Conservation (phyloP, 2,113 vertebrate species). For the Catagonus wagneri region DNA sequence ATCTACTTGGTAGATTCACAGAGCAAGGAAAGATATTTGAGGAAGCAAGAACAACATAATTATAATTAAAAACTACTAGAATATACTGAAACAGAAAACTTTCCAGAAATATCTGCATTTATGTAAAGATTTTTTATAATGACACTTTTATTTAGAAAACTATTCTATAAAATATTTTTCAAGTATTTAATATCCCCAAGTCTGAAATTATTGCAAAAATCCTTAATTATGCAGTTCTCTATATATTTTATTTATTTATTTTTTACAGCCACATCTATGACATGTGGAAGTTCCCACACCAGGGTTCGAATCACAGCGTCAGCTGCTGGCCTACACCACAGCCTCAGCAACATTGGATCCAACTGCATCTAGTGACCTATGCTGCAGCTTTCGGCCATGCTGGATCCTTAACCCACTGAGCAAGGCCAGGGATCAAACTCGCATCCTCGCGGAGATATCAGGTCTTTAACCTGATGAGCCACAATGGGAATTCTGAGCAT, state of each 20-base stretch:
- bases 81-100: background rate
- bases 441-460: too few relatives aligned
- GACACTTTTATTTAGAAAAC: conserved; percentile 37
- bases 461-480: too few relatives aligned
- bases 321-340: too few relatives aligned
- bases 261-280: too few relatives aligned
- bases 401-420: too few relatives aligned
- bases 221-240: background rate
- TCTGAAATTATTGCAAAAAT: conserved; percentile 1
- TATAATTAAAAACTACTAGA: conserved; percentile 1
- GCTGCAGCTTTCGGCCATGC: too few relatives aligned
- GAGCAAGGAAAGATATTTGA: background rate
- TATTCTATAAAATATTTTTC: background rate
- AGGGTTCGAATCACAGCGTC: too few relatives aligned
- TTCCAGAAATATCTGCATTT: background rate
- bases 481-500: background rate
- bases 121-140: background rate
- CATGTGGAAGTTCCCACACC: too few relatives aligned
- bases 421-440: too few relatives aligned
- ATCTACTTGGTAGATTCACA: background rate
- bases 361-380: too few relatives aligned
- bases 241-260: background rate
- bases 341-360: too few relatives aligned
- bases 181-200: background rate
- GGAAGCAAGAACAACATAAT: background rate